Base-by-base conservation (phyloP, 2,113 vertebrate genomes). In the Anguilla japonica region DNA sequence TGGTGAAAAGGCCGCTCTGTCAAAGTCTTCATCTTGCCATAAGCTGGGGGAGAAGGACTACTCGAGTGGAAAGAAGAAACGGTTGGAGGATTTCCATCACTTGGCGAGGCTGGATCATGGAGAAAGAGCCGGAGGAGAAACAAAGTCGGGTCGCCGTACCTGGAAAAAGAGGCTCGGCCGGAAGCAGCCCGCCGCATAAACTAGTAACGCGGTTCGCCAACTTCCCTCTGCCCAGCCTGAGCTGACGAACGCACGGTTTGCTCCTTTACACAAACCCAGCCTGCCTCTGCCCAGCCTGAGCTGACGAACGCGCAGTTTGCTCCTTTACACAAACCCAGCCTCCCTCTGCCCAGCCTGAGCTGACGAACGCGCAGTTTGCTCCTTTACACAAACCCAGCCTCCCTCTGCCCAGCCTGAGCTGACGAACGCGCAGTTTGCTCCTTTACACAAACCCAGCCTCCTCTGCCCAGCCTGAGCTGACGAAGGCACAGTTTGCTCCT, bases 1-100 rank as follows among this genome's bases (percentile, higher is more conserved):
- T 91, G 89, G 92, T 84, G 86, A 90, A 92, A 88, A 90, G 91
- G 90, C 92, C 87, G 88, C 85, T 86, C 83, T 86, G 91, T 93
- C 90, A 92, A 91, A 90, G 87, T 88, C 88, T 92, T 90, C 92
- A 92, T 89, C 91, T 90, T 88, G 84, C 86, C 88, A 81, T 92
- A 90, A 89, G 71, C 88, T 41, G 87, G 90, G 75, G 81, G 50
- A 79, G 86, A 53, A 34, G 34, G 34, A 34, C 34, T 34, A 34
- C 43, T 46, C 4, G 9, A 46, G 2, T 6, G 13, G 13, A 53
- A 53, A 53, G 85, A 89, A 88, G 91, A 88, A 83, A 87, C 86
- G 63, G 34, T 81, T 84, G 83, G 80, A 82, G 83, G 79, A 60
- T 79, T 6, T 60, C 82, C 82, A 60, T 56, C 40, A 15, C 82